Evolutionary conservation across 2,888 invertebrate species (phyloP).

Genomic region (Dolichopus griseipennis): DNA sequence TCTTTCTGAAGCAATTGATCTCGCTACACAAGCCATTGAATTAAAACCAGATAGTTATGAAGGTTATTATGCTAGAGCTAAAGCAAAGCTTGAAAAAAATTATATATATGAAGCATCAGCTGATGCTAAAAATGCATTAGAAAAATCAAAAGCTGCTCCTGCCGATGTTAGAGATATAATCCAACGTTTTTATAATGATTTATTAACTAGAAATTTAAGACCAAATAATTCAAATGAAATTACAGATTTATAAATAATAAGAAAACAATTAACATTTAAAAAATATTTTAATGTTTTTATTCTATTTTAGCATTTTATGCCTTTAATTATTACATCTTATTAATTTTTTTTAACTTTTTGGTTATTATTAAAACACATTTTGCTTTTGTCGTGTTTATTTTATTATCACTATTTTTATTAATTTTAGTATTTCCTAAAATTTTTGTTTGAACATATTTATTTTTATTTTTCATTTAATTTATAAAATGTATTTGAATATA

Average conservation of each 20-base stretch:
- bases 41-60: conserved; percentile 83
- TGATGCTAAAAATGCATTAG: conserved; percentile 72
- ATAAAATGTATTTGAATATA: no score
- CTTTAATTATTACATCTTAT: no score
- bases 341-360: no score
- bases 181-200: conserved; percentile 18
- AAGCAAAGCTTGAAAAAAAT: conserved; percentile 72
- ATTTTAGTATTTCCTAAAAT: no score
- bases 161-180: conserved; percentile 21
- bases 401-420: no score
- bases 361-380: no score
- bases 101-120: conserved; percentile 65
- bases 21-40: conserved; percentile 77
- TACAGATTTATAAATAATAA: conserved; percentile 14
- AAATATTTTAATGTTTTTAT: no score
- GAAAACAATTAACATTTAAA: neutral
- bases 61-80: conserved; percentile 83
- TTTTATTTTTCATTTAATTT: no score
- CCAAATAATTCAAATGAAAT: conserved; percentile 12
- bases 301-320: no score
- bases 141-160: conserved; percentile 18
- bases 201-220: neutral
- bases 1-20: conserved; percentile 74
- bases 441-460: no score
- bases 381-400: neutral